These are phyloP conservation scores for Barbus barbus DNA, from an alignment of 2,113 vertebrate species.

Conservation along the genomic window DNA sequence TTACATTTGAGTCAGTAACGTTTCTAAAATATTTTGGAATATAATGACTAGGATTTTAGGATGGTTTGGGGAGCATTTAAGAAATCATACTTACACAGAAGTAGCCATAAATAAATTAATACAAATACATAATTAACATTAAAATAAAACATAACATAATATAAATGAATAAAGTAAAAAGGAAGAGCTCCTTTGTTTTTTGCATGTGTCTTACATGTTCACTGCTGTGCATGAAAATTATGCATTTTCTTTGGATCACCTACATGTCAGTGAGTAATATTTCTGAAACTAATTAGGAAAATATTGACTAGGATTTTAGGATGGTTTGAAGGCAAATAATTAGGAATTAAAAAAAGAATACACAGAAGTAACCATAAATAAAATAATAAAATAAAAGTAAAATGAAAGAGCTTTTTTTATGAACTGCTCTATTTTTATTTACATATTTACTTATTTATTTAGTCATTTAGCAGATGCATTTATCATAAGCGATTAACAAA, in stretches of 20 bases:
- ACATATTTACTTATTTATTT: no score
- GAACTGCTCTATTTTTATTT: background rate
- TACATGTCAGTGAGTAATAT: no score
- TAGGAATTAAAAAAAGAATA: background rate
- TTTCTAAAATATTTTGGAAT: background rate
- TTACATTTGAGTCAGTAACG: background rate
- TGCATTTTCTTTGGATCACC: no score
- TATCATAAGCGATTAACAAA: no score
- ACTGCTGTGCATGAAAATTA: background rate
- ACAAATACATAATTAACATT: background rate
- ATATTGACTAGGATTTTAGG: background rate
- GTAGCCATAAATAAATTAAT: background rate
- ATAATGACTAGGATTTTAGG: background rate
- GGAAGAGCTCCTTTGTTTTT: background rate
- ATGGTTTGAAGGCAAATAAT: background rate
- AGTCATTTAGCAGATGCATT: no score
- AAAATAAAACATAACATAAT: no score
- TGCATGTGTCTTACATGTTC: background rate
- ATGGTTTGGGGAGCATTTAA: background rate
- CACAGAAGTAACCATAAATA: background rate
- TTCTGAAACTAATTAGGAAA: background rate
- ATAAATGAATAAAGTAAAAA: background rate
- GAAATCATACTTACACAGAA: background rate
- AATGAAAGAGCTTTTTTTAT: background rate
- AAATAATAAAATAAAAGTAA: no score